Percentiles rank a stretch among this genome's conserved stretches.
phyloP scores from a whole-genome alignment of 2,888 invertebrate species.

The Bellardia bayeri region DNA sequence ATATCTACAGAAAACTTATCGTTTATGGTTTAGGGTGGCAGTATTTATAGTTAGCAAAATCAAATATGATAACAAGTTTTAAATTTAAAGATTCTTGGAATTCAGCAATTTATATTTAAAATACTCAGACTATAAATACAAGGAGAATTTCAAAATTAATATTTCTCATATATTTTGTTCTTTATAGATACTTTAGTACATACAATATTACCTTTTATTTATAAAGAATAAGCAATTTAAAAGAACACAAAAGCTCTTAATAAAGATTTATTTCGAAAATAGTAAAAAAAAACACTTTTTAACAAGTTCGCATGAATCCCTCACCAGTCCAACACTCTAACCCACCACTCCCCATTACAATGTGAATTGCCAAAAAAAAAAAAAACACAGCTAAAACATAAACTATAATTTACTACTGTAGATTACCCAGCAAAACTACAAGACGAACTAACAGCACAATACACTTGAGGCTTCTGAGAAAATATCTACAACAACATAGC shows the following conservation, averaged over 20 bases:
- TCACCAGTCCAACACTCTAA: conserved; percentile 16
- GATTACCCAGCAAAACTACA: conserved; percentile 61
- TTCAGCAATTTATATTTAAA: background rate
- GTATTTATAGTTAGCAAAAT: conserved; percentile 22
- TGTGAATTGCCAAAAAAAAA: conserved; percentile 51
- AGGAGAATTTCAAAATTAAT: no score
- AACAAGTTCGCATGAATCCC: conserved; percentile 65
- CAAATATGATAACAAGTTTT: background rate
- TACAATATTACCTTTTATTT: no score
- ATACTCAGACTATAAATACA: no score
- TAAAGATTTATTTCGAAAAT: conserved; percentile 1
- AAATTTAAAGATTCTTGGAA: background rate
- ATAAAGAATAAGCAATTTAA: background rate
- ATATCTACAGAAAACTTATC: conserved; percentile 31
- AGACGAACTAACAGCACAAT: conserved; percentile 1
- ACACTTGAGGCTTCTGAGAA: conserved; percentile 62
- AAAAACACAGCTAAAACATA: conserved; percentile 28
- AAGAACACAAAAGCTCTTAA: background rate
- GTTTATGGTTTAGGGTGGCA: conserved; percentile 8
- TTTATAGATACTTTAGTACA: no score
- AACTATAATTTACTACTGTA: conserved; percentile 72
- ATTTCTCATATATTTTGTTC: no score
- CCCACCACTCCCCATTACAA: conserved; percentile 64
- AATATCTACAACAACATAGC: conserved; percentile 45
- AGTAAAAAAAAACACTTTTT: background rate